Evolutionary conservation across 2,888 invertebrate genomes (phyloP), one percentile per base, ranked within the genome.

Genomic region (Blastobasis lacticolella): DNA sequence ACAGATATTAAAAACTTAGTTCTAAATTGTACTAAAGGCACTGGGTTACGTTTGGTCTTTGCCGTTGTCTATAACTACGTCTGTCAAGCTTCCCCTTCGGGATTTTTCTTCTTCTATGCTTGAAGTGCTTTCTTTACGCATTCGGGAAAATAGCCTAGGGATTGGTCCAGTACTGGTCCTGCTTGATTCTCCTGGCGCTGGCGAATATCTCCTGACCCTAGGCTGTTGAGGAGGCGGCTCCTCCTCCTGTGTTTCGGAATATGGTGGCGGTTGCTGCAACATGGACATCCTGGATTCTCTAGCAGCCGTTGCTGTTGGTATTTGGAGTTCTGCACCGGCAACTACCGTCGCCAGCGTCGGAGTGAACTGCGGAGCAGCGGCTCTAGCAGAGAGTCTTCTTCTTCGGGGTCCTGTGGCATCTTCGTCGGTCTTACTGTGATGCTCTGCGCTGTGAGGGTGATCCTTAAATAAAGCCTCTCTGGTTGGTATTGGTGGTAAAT

Each of bases 31-130:
- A 42, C 42, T 42, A 57, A 71, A 75, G 71, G 73, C 77, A 78
- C 71, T 58, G 55, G 56, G 64, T 75, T 81, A 87, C 75, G 85
- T 84, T 61, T 84, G 81, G 69, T 88, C 83, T 76, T 84, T 85
- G 61, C 81, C 77, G 65, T 75, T 87, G 55, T 89, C 89, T 69
- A 89, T 82, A 57, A 85, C 85, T 64, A 89, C 69, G 61, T 89
- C 89, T 45, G 86, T 89, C 57, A 89, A 68, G 66, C 89, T 89
- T 51, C 76, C 74, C 49, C 88, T 77, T 61, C 89, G 77, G 4
- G 81, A 80, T 62, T 67, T 71, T 52, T 63, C 68, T 49, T 78
- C 81, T 56, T 83, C 84, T 50, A 55, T 59, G 46, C 65, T 73
- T 55, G 59, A 64, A 23, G 63, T 60, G 59, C 78, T 85, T 51